Percentiles rank a stretch among this genome's conserved stretches.
Conservation (phyloP, 2,888 invertebrate species). For the Nycteola revayana region DNA sequence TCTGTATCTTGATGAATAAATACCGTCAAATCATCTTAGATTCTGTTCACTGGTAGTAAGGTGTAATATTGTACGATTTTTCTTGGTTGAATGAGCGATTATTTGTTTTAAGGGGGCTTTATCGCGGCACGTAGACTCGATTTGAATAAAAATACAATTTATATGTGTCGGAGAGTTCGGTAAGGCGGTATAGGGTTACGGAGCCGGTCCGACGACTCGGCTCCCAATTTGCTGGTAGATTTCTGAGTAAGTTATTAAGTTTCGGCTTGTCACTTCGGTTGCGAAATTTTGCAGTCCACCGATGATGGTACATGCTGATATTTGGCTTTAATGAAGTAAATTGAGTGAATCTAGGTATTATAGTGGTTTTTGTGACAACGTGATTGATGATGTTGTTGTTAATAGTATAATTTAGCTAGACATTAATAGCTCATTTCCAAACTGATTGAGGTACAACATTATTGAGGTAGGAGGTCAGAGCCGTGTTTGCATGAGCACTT, state of each 20-base stretch:
- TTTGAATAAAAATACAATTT: conserved; percentile 82
- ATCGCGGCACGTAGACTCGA: conserved; percentile 75
- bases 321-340: conserved; percentile 37
- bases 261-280: conserved; percentile 78
- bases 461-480: conserved; percentile 15
- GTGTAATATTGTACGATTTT: conserved; percentile 43
- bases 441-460: conserved; percentile 22
- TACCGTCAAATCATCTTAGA: conserved; percentile 31
- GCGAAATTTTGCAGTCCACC: conserved; percentile 74
- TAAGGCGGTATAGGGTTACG: conserved; percentile 74
- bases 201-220: conserved; percentile 68
- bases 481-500: conserved; percentile 23
- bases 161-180: conserved; percentile 76
- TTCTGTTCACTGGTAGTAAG: conserved; percentile 44
- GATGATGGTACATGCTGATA: conserved; percentile 37
- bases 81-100: conserved; percentile 56
- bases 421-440: conserved; percentile 27
- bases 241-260: conserved; percentile 82
- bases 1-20: conserved; percentile 38
- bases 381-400: conserved; percentile 29
- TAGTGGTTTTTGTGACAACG: conserved; percentile 18
- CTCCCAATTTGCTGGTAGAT: conserved; percentile 79
- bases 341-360: conserved; percentile 37
- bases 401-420: conserved; percentile 23
- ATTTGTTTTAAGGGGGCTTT: conserved; percentile 77